Base-by-base conservation (phyloP, 2,888 invertebrate genomes). In the Platycnemis pennipes region DNA sequence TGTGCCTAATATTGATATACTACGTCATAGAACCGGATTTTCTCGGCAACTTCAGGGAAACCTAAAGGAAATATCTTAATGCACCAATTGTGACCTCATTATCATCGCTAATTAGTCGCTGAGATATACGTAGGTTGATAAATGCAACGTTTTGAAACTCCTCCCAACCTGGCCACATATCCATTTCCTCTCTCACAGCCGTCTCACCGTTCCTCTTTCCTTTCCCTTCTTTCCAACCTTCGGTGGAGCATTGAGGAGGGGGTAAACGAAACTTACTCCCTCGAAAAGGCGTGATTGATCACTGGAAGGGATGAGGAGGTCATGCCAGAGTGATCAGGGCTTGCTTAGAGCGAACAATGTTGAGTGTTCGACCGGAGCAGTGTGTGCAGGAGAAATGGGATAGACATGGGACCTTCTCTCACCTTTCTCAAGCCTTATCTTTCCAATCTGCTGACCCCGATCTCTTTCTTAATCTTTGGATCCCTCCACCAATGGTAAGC, bases 381-480 rank as follows among this genome's bases (percentile, higher is more conserved):
- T 16, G 13, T 31, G 77, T 2, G 11, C 11, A 49, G 42, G 88
- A 31, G 91, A 37, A 63, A 46, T 45, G 45, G 37, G 2, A 77
- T 5, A 16, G 77, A 77, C 77, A 37, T 37, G 77, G 26, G 31
- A 37, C 77, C 63, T 13, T 8, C 77, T 11, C 37, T 26, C 63
- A 7, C 31, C 77, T 77, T 77, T 26, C 7, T 26, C 8, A 37
- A 37, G 37, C 37, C 45, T 91, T 91, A 91, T 91, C 91, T 91
- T 91, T 91, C 91, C 91, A 13, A 91, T 91, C 91, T 69, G 63
- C 26, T 91, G 53, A 63, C 63, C 91, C 63, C 91, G 53, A 63
- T 91, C 91, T 91, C 91, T 63, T 22, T 91, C 91, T 63, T 91
- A 63, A 63, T 91, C 91, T 69, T 63, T 63, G n/a, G 42, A 1